A percentile compares a stretch with the other conserved stretches of the same genome.
Evolutionary conservation across 2,797 vertebrate species (phyloP).

Genomic region (Percopsis omiscomaycus): DNA sequence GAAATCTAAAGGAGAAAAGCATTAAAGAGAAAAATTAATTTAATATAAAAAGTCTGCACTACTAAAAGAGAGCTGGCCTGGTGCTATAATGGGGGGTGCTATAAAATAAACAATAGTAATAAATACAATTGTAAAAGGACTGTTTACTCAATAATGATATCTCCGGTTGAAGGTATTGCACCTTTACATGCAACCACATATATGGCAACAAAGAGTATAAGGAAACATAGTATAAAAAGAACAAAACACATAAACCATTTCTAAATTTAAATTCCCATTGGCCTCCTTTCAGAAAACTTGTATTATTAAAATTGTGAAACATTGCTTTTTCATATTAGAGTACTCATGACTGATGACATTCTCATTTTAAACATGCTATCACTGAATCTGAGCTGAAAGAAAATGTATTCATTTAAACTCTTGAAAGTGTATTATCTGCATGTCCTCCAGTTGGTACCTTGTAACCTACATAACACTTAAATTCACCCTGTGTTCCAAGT

Average conservation of each 20-base stretch:
- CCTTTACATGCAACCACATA: slow-evolving; percentile 33
- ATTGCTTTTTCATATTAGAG: slow-evolving; percentile 46
- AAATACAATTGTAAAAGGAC: background rate
- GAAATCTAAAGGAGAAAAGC: background rate
- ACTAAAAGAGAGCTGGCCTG: background rate
- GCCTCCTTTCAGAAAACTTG: slow-evolving; percentile 1
- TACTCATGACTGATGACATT: slow-evolving; percentile 60
- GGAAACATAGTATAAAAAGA: background rate
- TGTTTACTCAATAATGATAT: background rate
- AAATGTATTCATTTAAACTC: background rate
- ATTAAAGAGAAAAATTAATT: background rate
- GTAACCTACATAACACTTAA: background rate
- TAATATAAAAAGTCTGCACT: slow-evolving; percentile 13
- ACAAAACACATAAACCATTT: slow-evolving; percentile 3
- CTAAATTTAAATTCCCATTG: background rate
- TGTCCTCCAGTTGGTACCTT: slow-evolving; percentile 30
- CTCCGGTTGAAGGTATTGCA: slow-evolving; percentile 13
- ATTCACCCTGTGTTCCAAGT: slow-evolving; percentile 7
- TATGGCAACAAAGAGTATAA: slow-evolving; percentile 16
- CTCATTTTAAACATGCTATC: slow-evolving; percentile 74
- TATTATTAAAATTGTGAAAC: slow-evolving; percentile 1
- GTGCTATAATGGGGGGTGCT: background rate
- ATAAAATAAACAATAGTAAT: background rate
- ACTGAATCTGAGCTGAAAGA: slow-evolving; percentile 40
- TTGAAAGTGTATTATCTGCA: slow-evolving; percentile 9